Evolutionary conservation across 1,140 invertebrate genomes (phyloP).

Genomic region (Gryllus bimaculatus): DNA sequence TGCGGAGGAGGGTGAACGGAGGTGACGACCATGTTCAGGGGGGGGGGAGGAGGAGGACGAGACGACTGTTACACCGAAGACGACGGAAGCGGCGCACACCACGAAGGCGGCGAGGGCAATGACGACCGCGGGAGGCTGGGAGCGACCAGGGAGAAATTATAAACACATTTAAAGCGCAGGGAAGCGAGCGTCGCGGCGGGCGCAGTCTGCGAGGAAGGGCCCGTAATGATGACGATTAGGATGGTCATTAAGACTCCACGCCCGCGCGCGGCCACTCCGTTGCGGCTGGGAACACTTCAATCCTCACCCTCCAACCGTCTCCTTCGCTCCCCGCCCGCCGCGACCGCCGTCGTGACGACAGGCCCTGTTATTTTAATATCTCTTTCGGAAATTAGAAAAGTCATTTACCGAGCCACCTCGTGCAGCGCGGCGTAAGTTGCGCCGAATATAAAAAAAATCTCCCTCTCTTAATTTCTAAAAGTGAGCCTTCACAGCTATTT

Average conservation of each 20-base stretch:
- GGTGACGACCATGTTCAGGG: too few species aligned
- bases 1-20: too few species aligned
- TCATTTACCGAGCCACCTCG: not conserved
- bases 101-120: not conserved
- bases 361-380: not conserved
- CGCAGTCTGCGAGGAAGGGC: not conserved
- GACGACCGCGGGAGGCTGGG: not conserved
- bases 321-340: not conserved
- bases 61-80: too few species aligned
- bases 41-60: too few species aligned
- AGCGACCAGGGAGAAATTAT: not conserved
- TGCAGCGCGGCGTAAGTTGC: not conserved
- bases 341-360: not conserved
- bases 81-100: too few species aligned
- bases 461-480: not conserved
- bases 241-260: not conserved
- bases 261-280: too few species aligned
- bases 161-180: not conserved
- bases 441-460: not conserved
- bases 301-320: not conserved
- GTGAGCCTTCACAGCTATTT: not conserved
- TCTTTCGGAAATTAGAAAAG: conserved; percentile 5
- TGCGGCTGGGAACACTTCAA: too few species aligned
- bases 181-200: not conserved
- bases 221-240: not conserved